Percentiles rank a stretch among this genome's conserved stretches.
These are phyloP conservation scores for Tonatia bakeri DNA, from an alignment of 2,113 vertebrate genomes.

Conservation along the genomic window DNA sequence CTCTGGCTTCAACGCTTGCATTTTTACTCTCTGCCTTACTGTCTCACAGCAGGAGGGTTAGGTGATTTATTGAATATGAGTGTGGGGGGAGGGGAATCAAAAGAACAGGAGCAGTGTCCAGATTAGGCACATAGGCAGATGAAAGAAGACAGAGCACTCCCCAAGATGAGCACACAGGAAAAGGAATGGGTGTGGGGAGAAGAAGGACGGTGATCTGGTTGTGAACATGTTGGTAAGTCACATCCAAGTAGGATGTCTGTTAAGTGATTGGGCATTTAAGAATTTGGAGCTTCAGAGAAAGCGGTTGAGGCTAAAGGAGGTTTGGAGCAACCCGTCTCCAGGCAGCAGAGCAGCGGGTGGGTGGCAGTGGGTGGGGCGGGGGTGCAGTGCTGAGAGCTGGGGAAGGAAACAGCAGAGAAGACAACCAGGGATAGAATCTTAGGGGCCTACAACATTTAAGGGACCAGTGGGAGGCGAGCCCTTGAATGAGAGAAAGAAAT, in stretches of 20 bases:
- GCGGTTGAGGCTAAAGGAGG: constrained; percentile 10
- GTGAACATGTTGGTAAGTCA: neutral
- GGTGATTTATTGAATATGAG: neutral
- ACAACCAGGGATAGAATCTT: neutral
- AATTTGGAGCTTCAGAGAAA: constrained; percentile 15
- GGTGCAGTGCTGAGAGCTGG: neutral
- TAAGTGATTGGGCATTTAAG: neutral
- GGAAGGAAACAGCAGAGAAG: neutral
- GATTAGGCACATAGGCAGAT: neutral
- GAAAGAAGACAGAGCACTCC: neutral
- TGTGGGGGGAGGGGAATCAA: neutral
- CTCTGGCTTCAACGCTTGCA: neutral
- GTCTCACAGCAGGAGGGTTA: neutral
- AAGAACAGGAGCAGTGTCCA: neutral
- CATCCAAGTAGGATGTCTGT: neutral
- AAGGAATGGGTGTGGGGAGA: neutral
- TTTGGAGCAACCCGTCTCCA: constrained; percentile 8
- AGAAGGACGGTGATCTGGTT: neutral
- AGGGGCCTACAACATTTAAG: neutral
- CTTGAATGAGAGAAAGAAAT: neutral
- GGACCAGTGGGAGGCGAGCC: neutral
- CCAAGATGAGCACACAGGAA: neutral
- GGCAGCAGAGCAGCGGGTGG: constrained; percentile 37
- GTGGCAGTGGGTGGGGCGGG: neutral
- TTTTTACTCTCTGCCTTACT: neutral